phyloP scores from a whole-genome alignment of 2,888 invertebrate species.

The Leptinotarsa rubiginosa region DNA sequence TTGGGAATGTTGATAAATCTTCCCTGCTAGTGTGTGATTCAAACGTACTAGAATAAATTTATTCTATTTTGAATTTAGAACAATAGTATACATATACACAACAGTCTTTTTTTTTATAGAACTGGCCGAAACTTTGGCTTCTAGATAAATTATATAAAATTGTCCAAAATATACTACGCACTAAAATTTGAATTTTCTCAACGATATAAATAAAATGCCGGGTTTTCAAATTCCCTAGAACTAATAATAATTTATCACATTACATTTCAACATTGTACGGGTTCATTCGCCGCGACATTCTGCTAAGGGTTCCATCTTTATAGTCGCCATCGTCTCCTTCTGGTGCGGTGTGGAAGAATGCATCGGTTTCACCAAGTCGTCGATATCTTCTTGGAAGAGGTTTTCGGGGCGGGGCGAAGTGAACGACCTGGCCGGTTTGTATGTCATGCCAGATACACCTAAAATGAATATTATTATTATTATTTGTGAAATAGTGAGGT shows the following conservation, averaged over 20 bases:
- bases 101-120: constrained; percentile 73
- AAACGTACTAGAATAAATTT: constrained; percentile 59
- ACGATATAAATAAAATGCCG: constrained; percentile 48
- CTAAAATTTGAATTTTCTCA: constrained; percentile 61
- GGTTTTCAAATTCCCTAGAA: constrained; percentile 46
- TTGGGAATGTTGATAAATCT: constrained; percentile 59
- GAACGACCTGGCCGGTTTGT: constrained; percentile 74
- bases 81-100: constrained; percentile 73
- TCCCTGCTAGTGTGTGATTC: constrained; percentile 57
- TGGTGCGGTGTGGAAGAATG: constrained; percentile 64
- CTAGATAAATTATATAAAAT: constrained; percentile 64
- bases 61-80: constrained; percentile 66
- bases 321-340: constrained; percentile 72
- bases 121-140: constrained; percentile 75
- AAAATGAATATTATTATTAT: constrained; percentile 51
- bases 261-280: constrained; percentile 66
- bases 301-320: constrained; percentile 79
- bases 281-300: constrained; percentile 76
- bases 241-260: constrained; percentile 66
- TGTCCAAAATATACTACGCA: constrained; percentile 63
- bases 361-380: constrained; percentile 74
- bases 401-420: constrained; percentile 73
- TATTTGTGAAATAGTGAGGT: too few species aligned
- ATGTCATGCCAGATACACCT: constrained; percentile 74
- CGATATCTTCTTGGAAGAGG: constrained; percentile 74